These are phyloP conservation scores for Ectropis grisescens DNA, from an alignment of 1,140 invertebrate genomes.

Conservation along the genomic window DNA sequence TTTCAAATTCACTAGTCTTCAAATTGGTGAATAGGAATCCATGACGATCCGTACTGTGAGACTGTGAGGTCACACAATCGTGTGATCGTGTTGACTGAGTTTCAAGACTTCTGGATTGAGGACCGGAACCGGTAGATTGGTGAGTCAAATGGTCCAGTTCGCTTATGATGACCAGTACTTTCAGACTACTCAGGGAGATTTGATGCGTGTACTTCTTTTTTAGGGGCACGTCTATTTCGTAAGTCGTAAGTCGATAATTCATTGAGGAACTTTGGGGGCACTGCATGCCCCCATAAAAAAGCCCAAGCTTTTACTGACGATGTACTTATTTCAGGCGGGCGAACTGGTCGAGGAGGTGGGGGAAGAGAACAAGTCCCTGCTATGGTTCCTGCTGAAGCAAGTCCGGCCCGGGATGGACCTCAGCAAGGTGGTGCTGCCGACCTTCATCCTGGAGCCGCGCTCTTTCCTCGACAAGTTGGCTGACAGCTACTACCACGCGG, in stretches of 20 bases:
- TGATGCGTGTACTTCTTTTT: no score
- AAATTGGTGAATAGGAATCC: no score
- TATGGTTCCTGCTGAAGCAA: constrained; percentile 96
- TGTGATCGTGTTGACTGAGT: no score
- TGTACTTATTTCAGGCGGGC: constrained; percentile 76
- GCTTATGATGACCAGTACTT: no score
- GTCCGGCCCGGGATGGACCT: constrained; percentile 96
- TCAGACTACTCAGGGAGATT: no score
- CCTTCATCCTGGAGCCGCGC: constrained; percentile 90
- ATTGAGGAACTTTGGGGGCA: no score
- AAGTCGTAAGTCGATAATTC: no score
- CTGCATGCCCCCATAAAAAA: no score
- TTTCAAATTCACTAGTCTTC: no score
- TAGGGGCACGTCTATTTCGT: no score
- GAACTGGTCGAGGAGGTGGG: constrained; percentile 93
- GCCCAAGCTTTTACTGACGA: no score
- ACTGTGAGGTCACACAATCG: constrained; percentile 15
- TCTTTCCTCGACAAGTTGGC: constrained; percentile 95
- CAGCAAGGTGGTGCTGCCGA: constrained; percentile 94
- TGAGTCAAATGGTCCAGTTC: no score
- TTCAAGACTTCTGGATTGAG: constrained; percentile 26
- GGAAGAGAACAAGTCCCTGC: constrained; percentile 94
- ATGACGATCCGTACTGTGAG: constrained; percentile 13
- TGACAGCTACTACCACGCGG: constrained; percentile 95
- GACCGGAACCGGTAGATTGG: constrained; percentile 41